These are phyloP conservation scores for Yponomeuta cagnagella DNA, from an alignment of 2,888 invertebrate genomes.

Conservation along the genomic window DNA sequence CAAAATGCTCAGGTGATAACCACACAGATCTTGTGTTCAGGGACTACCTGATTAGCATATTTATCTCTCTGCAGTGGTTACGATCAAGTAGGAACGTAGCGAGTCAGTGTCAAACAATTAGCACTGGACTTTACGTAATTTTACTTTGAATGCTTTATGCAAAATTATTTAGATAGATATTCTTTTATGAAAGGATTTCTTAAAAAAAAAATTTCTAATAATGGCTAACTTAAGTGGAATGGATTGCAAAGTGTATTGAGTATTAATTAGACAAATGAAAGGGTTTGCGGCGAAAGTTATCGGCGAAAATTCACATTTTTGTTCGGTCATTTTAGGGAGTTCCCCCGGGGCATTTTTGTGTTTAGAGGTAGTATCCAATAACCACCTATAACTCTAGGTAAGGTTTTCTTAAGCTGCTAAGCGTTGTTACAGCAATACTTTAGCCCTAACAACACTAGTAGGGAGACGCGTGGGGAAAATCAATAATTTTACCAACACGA, in stretches of 20 bases:
- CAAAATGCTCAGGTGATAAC: background rate
- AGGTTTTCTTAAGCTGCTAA: background rate
- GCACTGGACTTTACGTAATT: slow-evolving; percentile 3
- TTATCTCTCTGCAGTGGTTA: background rate
- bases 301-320: background rate
- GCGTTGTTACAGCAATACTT: background rate
- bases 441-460: background rate
- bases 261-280: background rate
- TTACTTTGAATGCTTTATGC: background rate
- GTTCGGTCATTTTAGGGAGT: background rate
- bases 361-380: background rate
- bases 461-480: slow-evolving; percentile 57
- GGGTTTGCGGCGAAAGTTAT: background rate
- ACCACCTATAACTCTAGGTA: background rate
- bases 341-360: background rate
- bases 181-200: background rate
- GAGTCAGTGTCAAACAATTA: slow-evolving; percentile 1
- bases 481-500: slow-evolving; percentile 55
- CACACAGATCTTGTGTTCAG: background rate
- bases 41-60: background rate
- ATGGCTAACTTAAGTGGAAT: background rate
- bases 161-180: background rate
- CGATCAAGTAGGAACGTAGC: slow-evolving; percentile 9
- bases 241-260: background rate
- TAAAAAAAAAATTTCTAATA: background rate